A percentile compares a stretch with the other conserved stretches of the same genome.
phyloP scores from a whole-genome alignment of 1,140 invertebrate species.

The Drosophila albomicans region DNA sequence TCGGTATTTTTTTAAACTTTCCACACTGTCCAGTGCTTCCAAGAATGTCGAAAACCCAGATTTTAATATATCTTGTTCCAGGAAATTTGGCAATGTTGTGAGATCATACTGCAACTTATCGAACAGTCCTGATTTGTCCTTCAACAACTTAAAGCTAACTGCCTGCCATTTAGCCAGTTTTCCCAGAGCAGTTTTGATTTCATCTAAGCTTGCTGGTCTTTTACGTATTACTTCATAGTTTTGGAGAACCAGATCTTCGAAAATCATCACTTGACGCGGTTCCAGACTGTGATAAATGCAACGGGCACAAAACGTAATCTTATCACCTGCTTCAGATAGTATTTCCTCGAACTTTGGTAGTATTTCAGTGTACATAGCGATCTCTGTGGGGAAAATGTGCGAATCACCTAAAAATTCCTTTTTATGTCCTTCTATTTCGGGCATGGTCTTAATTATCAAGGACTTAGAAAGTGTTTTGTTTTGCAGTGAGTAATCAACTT shows the following conservation, averaged over 20 bases:
- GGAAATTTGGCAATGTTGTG: background rate
- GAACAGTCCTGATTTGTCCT: constrained; percentile 27
- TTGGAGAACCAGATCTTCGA: constrained; percentile 61
- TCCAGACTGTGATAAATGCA: constrained; percentile 55
- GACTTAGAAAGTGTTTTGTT: constrained; percentile 27
- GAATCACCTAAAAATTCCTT: constrained; percentile 53
- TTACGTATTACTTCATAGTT: constrained; percentile 53
- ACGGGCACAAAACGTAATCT: constrained; percentile 36
- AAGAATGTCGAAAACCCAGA: constrained; percentile 25
- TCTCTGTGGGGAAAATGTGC: constrained; percentile 63
- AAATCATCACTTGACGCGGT: constrained; percentile 58
- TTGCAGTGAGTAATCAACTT: constrained; percentile 23
- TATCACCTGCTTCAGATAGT: constrained; percentile 40
- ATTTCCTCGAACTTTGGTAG: constrained; percentile 65
- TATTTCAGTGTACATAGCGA: constrained; percentile 59
- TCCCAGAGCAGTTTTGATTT: constrained; percentile 17
- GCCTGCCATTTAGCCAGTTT: constrained; percentile 58
- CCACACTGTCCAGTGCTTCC: constrained; percentile 18
- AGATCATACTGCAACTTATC: constrained; percentile 15
- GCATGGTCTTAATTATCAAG: constrained; percentile 70
- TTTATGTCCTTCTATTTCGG: constrained; percentile 56
- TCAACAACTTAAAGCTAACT: constrained; percentile 33
- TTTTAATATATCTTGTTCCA: constrained; percentile 12
- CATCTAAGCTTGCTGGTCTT: constrained; percentile 29
- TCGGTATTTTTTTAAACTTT: constrained; percentile 32